Evolutionary conservation across 2,113 vertebrate genomes (phyloP), one percentile per base, ranked within the genome.

Genomic region (Mastomys coucha): DNA sequence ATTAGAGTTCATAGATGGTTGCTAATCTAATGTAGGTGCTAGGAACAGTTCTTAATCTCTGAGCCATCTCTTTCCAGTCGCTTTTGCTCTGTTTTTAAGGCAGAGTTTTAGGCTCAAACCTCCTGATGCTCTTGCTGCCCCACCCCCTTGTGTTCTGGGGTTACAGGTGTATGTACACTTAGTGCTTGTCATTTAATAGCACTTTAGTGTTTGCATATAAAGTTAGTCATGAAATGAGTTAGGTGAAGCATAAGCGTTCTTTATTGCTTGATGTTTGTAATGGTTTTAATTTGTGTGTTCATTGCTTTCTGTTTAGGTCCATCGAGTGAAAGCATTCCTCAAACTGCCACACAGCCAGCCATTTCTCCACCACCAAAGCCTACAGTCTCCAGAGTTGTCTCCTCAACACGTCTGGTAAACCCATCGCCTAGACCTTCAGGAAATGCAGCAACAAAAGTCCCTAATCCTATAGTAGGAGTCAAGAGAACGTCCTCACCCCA

Each of bases 301-400:
- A 7, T 67, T 19, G 53, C 42, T 63, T 96, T 9, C n/a, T 67
- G 0, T 70, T 67, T 58, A 99, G 99, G 98, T 98, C 98, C 98
- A 98, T 98, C 98, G 92, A 98, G 98, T 93, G 99, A 99, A 97
- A 99, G 98, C 98, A 98, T 99, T 98, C 98, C 98, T 98, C 98
- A 98, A 96, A 98, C 98, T 98, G 98, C 99, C 98, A 98, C 97
- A 96, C 97, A 98, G 69, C 98, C 98, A 98, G 98, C 98, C 98
- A 98, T 98, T 98, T 97, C 98, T 96, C 98, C 98, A 95, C 98
- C 98, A 97, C 98, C 99, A 98, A 99, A 98, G 98, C 98, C 99
- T 98, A 96, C 98, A 80, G 97, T 98, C 97, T 98, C 98, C 97
- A 98, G 98, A 98, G 97, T 98, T 93, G 98, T 98, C 98, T 98